Conservation (phyloP, 2,888 invertebrate genomes). For the Rotaria socialis region DNA sequence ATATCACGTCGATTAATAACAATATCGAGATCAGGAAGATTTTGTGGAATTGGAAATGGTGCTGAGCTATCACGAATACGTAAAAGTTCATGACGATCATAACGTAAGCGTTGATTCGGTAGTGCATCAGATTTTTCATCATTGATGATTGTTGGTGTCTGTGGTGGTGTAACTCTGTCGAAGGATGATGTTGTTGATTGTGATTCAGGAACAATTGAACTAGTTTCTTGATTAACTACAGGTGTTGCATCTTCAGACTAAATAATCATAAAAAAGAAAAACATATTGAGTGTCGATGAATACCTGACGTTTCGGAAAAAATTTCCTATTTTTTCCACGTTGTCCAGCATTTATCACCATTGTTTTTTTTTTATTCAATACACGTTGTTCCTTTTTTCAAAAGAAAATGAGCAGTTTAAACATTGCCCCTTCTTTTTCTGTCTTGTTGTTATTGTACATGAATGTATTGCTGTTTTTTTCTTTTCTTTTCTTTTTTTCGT, state of each 20-base stretch:
- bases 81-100: not conserved
- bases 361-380: not conserved
- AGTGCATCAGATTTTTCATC: not conserved
- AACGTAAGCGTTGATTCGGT: not conserved
- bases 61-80: not conserved
- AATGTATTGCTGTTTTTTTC: not conserved
- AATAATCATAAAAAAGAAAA: too few species aligned
- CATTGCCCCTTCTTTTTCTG: not conserved
- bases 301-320: not conserved
- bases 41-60: not conserved
- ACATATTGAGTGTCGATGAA: not conserved
- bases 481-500: not conserved
- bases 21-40: constrained; percentile 1
- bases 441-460: not conserved
- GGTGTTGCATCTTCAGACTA: not conserved
- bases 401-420: not conserved
- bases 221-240: not conserved
- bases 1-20: not conserved
- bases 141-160: not conserved
- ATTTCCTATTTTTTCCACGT: not conserved
- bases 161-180: not conserved
- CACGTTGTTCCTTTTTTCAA: not conserved
- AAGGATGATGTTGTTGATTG: not conserved
- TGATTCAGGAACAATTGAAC: not conserved
- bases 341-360: not conserved